These are phyloP conservation scores for Falcunculus frontatus DNA, from an alignment of 2,113 vertebrate species.

Conservation along the genomic window DNA sequence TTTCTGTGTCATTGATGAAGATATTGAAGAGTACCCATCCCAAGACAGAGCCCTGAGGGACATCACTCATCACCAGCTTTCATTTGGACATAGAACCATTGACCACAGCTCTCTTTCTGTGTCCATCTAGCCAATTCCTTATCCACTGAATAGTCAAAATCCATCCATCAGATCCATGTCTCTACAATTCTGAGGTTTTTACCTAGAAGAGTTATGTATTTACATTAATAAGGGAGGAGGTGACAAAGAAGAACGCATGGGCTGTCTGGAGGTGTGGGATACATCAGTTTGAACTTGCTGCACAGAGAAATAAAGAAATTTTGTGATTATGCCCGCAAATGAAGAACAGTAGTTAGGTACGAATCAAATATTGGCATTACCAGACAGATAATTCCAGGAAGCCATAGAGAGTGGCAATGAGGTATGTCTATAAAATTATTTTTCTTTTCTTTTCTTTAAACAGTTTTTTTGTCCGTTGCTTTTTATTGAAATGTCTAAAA, in stretches of 20 bases:
- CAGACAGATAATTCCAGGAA: background rate
- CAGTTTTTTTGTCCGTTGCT: background rate
- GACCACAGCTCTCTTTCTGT: background rate
- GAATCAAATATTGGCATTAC: background rate
- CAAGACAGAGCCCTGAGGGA: background rate
- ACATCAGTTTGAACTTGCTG: background rate
- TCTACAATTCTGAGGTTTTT: background rate
- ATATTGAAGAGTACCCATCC: background rate
- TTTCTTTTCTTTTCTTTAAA: background rate
- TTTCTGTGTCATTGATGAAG: background rate
- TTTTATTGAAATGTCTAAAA: background rate
- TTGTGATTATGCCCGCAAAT: accelerated
- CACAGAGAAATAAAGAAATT: background rate
- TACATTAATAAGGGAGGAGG: background rate
- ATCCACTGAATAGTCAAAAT: background rate
- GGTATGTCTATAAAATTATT: background rate
- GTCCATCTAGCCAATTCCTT: background rate
- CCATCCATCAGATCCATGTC: background rate
- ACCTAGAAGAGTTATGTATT: background rate
- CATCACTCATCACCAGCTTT: accelerated
- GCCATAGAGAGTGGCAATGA: background rate
- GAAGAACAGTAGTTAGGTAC: background rate
- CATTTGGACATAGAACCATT: background rate
- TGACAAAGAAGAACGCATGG: background rate
- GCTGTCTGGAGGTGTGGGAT: background rate